phyloP scores from a whole-genome alignment of 2,888 invertebrate genomes.

The Pocota personata region DNA sequence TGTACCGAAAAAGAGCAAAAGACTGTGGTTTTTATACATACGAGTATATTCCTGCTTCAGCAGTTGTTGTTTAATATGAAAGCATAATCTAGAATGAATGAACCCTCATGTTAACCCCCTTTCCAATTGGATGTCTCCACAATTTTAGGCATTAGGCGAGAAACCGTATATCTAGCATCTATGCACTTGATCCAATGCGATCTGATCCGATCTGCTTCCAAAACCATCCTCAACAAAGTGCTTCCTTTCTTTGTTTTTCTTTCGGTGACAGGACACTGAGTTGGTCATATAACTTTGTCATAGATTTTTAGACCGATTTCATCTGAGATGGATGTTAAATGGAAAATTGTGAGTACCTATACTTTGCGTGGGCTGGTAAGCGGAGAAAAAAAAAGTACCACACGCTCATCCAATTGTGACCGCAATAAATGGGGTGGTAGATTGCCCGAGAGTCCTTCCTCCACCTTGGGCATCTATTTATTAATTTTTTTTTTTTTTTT shows the following conservation, averaged over 20 bases:
- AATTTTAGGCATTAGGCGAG: conserved; percentile 25
- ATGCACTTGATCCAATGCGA: conserved; percentile 66
- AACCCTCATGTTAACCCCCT: conserved; percentile 62
- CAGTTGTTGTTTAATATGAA: conserved; percentile 68
- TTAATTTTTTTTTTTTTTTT: conserved; percentile 13
- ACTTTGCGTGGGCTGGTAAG: not conserved
- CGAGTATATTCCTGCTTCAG: conserved; percentile 12
- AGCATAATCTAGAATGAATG: conserved; percentile 68
- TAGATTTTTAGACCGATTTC: conserved; percentile 51
- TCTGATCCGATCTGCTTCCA: conserved; percentile 57
- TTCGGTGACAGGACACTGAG: conserved; percentile 47
- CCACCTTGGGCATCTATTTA: conserved; percentile 61
- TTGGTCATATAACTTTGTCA: conserved; percentile 29
- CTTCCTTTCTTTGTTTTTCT: conserved; percentile 26
- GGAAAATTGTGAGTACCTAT: conserved; percentile 23
- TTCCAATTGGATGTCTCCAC: conserved; percentile 54
- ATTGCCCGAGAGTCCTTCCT: conserved; percentile 30
- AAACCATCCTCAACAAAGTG: conserved; percentile 31
- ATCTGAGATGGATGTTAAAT: conserved; percentile 47
- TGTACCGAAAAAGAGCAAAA: conserved; percentile 55
- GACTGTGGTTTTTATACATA: conserved; percentile 53
- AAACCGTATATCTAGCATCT: conserved; percentile 16
- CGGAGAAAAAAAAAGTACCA: not conserved
- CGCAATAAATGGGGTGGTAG: conserved; percentile 53
- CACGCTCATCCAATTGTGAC: conserved; percentile 55